Percentiles rank a stretch among this genome's conserved stretches.
Conservation (phyloP, 1,140 invertebrate genomes). For the Philopotamus ludificatus region DNA sequence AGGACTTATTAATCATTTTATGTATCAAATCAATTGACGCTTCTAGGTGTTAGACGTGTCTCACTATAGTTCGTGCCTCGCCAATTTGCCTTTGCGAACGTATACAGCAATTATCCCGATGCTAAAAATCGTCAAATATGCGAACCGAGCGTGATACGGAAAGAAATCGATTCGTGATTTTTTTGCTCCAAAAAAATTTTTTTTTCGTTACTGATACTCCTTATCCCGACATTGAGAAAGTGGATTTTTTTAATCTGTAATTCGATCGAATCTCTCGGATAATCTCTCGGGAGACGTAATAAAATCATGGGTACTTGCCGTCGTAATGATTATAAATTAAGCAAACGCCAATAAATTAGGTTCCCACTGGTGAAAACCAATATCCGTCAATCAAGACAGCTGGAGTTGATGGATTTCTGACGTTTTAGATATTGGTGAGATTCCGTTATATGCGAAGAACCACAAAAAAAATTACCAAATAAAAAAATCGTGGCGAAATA, state of each 20-base stretch:
- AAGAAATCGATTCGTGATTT: conserved; percentile 36
- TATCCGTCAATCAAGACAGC: conserved; percentile 35
- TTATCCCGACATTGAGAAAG: conserved; percentile 21
- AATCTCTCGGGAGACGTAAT: conserved; percentile 34
- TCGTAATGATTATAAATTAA: conserved; percentile 39
- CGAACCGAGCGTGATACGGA: conserved; percentile 22
- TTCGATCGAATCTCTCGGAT: neutral
- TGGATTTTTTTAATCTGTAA: conserved; percentile 33
- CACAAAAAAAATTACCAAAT: neutral
- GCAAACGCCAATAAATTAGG: conserved; percentile 27
- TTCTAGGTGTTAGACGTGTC: conserved; percentile 26
- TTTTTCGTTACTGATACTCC: neutral
- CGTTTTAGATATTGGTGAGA: conserved; percentile 30
- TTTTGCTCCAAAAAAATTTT: conserved; percentile 20
- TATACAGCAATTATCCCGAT: conserved; percentile 28
- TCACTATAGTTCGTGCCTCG: conserved; percentile 28
- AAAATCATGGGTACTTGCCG: conserved; percentile 29
- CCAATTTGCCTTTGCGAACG: conserved; percentile 31
- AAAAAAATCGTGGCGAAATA: neutral
- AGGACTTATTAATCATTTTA: conserved; percentile 9
- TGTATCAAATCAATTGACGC: conserved; percentile 35
- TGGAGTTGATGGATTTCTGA: conserved; percentile 34
- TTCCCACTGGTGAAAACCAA: conserved; percentile 34
- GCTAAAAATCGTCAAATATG: conserved; percentile 6
- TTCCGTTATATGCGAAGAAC: conserved; percentile 14